Conservation (phyloP, 1,140 invertebrate genomes). For the Apolygus lucorum region DNA sequence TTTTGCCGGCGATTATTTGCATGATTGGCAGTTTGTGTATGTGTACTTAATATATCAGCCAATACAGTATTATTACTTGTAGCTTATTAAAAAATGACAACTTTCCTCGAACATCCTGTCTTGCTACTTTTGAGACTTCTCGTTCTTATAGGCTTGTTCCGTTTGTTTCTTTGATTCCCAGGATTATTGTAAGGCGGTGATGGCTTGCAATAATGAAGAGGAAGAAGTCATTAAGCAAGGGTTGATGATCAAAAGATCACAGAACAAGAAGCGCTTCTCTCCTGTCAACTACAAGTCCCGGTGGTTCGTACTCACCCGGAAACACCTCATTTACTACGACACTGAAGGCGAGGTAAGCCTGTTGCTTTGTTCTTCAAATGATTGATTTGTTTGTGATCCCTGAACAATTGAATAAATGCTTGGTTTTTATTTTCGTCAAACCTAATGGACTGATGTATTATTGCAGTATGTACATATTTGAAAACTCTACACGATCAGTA, state of each 20-base stretch:
- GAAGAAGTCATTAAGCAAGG: constrained; percentile 50
- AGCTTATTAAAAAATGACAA: not conserved
- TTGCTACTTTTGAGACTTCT: not conserved
- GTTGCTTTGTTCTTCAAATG: not conserved
- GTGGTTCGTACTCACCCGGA: constrained; percentile 69
- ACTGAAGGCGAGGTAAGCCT: constrained; percentile 60
- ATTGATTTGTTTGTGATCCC: not conserved
- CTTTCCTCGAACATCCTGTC: too few relatives aligned
- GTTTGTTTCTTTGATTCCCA: not conserved
- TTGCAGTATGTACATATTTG: too few relatives aligned
- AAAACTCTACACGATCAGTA: too few relatives aligned
- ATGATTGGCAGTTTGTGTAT: not conserved
- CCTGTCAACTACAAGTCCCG: constrained; percentile 75
- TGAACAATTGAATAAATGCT: too few relatives aligned
- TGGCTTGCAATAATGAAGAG: constrained; percentile 32
- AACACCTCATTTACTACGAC: constrained; percentile 69
- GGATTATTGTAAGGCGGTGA: not conserved
- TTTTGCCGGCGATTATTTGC: too few relatives aligned
- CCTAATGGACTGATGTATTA: too few relatives aligned
- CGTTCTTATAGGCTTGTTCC: not conserved
- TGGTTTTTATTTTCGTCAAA: too few relatives aligned
- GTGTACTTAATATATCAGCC: not conserved
- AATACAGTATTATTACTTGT: not conserved
- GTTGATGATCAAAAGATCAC: constrained; percentile 76
- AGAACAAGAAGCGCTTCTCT: constrained; percentile 77